Evolutionary conservation across 1,140 invertebrate genomes (phyloP), one percentile per base, ranked within the genome.

Genomic region (Fopius arisanus): DNA sequence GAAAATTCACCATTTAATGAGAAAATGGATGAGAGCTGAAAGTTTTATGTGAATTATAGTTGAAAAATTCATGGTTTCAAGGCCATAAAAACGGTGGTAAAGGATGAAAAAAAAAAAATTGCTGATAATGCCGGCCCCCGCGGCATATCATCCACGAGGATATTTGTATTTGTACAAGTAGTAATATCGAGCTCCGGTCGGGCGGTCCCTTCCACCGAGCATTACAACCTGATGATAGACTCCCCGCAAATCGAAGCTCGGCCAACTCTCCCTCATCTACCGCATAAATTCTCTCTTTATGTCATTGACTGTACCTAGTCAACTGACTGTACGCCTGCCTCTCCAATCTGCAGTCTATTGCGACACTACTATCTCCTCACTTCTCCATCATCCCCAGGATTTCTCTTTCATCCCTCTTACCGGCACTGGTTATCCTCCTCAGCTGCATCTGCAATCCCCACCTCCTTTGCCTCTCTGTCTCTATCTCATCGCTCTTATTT

Each of bases 111-210:
- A 77, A 75, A 63, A 78, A 66, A 66, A n/a, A n/a, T n/a, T n/a
- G n/a, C n/a, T 75, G 69, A 71, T 69, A 72, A 65, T 48, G 69
- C 2, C 74, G 67, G 74, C 6, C 10, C n/a, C 43, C 21, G 19
- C 48, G 43, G 14, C 16, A 73, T 76, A 76, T 77, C 80, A 79
- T 79, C 78, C 77, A 75, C 41, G 65, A 63, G 77, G 74, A 81
- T 84, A 80, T 82, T 83, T 84, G 78, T 85, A 80, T 83, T 84
- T 82, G 78, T 78, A 75, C 78, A 78, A 83, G 79, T 82, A 79
- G 78, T 80, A 81, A 84, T 84, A 80, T 83, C 73, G 75, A 72
- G 67, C 54, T 79, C 72, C 65, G 69, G 79, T 80, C 79, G 51
- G 80, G 70, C 77, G 68, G 67, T 31, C 19, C 23, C 33, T 71